These are phyloP conservation scores for Agrotis exclamationis DNA, from an alignment of 2,888 invertebrate genomes.

Conservation along the genomic window DNA sequence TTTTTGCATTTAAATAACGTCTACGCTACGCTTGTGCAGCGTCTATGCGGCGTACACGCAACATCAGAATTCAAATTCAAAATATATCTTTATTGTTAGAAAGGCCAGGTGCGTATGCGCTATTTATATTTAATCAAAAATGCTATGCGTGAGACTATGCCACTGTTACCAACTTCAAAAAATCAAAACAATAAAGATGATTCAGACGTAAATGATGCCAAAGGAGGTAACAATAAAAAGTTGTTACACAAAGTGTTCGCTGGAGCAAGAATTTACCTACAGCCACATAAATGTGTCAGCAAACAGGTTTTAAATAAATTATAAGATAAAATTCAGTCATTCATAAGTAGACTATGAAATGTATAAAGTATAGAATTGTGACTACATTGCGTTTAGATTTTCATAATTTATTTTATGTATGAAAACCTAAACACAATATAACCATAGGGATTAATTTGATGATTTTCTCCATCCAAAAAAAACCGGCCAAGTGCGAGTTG, in stretches of 20 bases:
- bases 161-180: conserved; percentile 10
- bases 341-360: conserved; percentile 36
- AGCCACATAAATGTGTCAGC: conserved; percentile 45
- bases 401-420: too few relatives aligned
- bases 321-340: conserved; percentile 60
- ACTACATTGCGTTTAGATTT: not conserved
- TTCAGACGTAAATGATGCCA: conserved; percentile 43
- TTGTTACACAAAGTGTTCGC: conserved; percentile 52
- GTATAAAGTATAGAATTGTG: not conserved
- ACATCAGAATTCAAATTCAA: too few relatives aligned
- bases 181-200: conserved; percentile 43
- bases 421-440: too few relatives aligned
- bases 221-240: conserved; percentile 51
- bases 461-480: too few relatives aligned
- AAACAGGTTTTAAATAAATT: conserved; percentile 64
- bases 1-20: too few relatives aligned
- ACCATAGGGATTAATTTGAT: too few relatives aligned
- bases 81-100: too few relatives aligned
- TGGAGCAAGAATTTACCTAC: conserved; percentile 58
- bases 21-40: not conserved
- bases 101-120: not conserved
- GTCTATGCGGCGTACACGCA: not conserved
- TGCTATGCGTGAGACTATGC: too few relatives aligned
- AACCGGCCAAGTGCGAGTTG: too few relatives aligned
- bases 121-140: not conserved